Evolutionary conservation across 2,797 vertebrate species (phyloP).

Genomic region (Ateles fusciceps): DNA sequence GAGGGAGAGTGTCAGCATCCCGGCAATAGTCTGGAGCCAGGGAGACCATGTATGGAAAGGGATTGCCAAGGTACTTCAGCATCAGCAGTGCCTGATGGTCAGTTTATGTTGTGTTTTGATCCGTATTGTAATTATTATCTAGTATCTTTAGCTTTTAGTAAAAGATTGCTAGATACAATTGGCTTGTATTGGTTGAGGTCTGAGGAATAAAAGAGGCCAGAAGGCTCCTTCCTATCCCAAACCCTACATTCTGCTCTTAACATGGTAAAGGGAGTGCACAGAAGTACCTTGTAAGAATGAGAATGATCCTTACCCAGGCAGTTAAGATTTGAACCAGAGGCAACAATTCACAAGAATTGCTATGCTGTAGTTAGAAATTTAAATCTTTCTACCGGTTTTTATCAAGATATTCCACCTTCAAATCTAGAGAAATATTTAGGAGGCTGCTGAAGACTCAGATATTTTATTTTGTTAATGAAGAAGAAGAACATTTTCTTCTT

Average conservation of each 20-base stretch:
- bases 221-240: no score
- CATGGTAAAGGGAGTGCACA: rapidly evolving
- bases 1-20: not conserved
- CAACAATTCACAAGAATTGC: not conserved
- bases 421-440: not conserved
- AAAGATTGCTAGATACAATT: not conserved
- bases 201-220: not conserved
- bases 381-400: not conserved
- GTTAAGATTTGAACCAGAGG: not conserved
- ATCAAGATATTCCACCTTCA: not conserved
- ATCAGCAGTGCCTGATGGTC: not conserved
- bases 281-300: not conserved
- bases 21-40: not conserved
- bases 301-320: not conserved
- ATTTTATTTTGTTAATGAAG: not conserved
- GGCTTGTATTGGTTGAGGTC: not conserved
- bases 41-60: not conserved
- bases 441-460: not conserved
- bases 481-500: not conserved
- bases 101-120: not conserved
- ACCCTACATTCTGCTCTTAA: not conserved
- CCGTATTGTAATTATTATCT: not conserved
- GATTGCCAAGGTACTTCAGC: not conserved
- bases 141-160: not conserved
- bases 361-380: not conserved